Evolutionary conservation across 1,140 invertebrate genomes (phyloP).

Genomic region (Asbolus verrucosus): DNA sequence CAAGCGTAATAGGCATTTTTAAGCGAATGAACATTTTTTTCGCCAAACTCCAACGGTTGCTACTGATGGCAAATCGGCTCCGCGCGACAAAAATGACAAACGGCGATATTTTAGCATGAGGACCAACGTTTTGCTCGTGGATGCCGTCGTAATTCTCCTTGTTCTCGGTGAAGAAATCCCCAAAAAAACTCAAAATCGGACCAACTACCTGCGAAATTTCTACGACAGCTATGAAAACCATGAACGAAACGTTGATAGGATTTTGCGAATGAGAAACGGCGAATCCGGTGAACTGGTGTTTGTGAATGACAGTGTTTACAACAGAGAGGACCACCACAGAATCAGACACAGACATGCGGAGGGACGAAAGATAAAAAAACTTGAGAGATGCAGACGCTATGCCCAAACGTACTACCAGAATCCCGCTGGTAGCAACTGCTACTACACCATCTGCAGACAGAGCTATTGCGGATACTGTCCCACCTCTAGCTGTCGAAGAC

Average conservation of each 20-base stretch:
- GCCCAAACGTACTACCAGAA: conserved; percentile 46
- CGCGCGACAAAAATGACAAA: background rate
- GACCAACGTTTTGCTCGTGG: background rate
- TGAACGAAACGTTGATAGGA: background rate
- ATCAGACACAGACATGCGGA: conserved; percentile 13
- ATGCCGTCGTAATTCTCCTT: background rate
- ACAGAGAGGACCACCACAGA: background rate
- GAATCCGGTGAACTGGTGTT: too few species aligned
- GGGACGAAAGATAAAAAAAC: conserved; percentile 4
- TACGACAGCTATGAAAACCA: conserved; percentile 14
- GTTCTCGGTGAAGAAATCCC: background rate
- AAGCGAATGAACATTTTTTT: too few species aligned
- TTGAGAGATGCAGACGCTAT: conserved; percentile 43
- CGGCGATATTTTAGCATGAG: conserved; percentile 11
- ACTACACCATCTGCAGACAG: conserved; percentile 30
- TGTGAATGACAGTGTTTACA: background rate
- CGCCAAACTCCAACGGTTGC: too few species aligned
- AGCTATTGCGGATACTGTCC: conserved; percentile 50
- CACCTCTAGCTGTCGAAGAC: conserved; percentile 46
- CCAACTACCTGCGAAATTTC: conserved; percentile 21
- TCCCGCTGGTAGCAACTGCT: conserved; percentile 9
- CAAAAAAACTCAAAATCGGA: background rate
- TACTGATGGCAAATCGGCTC: too few species aligned
- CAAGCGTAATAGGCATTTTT: too few species aligned
- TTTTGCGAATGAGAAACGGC: conserved; percentile 7